Evolutionary conservation across 35 echinoderm and acorn worm genomes (phyloP), one percentile per base, ranked within the genome.

Genomic region (Apostichopus japonicus): DNA sequence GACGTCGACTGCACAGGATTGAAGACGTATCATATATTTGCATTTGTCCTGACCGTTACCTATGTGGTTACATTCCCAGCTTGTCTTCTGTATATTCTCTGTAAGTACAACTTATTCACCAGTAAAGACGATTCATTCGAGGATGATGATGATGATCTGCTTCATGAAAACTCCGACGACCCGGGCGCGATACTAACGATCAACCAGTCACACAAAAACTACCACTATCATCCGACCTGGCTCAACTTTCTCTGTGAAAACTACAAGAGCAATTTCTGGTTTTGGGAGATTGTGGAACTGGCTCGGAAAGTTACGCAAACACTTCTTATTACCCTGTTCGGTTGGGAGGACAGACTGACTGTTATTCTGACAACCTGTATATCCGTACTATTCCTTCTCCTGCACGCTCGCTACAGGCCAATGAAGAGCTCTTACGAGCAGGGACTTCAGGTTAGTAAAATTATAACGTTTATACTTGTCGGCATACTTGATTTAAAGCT

Each of bases 241-340:
- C 10, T 92, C 4, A 58, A 51, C 25, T 94, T 94, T 72, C 53
- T 94, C 11, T 86, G 79, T 55, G 93, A 94, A 86, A 94, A 94
- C 79, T 94, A 94, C 65, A 94, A 91, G 75, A 63, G 56, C 0
- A 57, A 94, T 23, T 94, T 83, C 72, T 94, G 93, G 93, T 94
- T 82, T 61, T 94, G 93, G 93, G 93, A 94, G 27, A 83, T 94
- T 6, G 56, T 94, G 19, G 93, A 94, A 83, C 87, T 94, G 58
- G 23, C 63, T 10, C 77, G 93, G 24, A 94, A 94, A 72, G 61
- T 94, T 44, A 15, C 89, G 6, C 93, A 94, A 56, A 94, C 87
- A 14, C 44, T 88, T 8, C 62, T 90, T n/a, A 24, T 93, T 21
- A 24, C 77, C 7, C 61, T 93, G 16, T 93, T 88, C 78, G 92